Percentiles rank a stretch among this genome's conserved stretches.
Conservation (phyloP, 2,888 invertebrate genomes). For the Epinotia brunnichana region DNA sequence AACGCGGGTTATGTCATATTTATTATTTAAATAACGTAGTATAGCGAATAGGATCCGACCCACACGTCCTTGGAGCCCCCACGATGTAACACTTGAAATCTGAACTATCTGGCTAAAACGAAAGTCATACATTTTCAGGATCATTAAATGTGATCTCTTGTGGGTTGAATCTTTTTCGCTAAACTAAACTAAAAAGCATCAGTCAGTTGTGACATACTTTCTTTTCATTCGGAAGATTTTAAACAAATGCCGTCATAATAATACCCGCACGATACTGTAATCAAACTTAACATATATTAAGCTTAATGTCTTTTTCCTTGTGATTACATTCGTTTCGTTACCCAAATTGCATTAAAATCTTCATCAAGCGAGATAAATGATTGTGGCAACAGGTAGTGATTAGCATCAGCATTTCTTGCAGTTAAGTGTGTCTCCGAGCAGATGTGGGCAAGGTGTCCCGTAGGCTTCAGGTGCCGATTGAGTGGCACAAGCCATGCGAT, state of each 20-base stretch:
- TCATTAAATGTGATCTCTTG: too few species aligned
- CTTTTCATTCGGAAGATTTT: background rate
- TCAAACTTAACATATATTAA: constrained; percentile 11
- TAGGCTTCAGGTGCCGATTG: constrained; percentile 68
- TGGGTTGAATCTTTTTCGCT: too few species aligned
- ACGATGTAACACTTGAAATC: too few species aligned
- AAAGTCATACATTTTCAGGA: too few species aligned
- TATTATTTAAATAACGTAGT: too few species aligned
- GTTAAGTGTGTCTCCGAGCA: constrained; percentile 55
- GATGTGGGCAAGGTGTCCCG: constrained; percentile 79
- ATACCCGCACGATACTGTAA: background rate
- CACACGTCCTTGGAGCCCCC: too few species aligned
- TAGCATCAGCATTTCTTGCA: constrained; percentile 30
- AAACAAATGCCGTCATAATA: background rate
- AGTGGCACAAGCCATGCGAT: constrained; percentile 76
- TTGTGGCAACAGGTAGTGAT: constrained; percentile 37
- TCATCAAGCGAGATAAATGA: constrained; percentile 42
- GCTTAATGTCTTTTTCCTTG: constrained; percentile 3
- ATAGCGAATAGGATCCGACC: too few species aligned
- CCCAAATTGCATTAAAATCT: constrained; percentile 30
- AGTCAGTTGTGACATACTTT: background rate
- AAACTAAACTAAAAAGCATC: too few species aligned
- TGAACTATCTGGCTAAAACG: too few species aligned
- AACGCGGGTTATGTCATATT: too few species aligned
- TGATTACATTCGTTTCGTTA: constrained; percentile 25